phyloP scores from a whole-genome alignment of 2,888 invertebrate species.

The Mesochorus sp. region DNA sequence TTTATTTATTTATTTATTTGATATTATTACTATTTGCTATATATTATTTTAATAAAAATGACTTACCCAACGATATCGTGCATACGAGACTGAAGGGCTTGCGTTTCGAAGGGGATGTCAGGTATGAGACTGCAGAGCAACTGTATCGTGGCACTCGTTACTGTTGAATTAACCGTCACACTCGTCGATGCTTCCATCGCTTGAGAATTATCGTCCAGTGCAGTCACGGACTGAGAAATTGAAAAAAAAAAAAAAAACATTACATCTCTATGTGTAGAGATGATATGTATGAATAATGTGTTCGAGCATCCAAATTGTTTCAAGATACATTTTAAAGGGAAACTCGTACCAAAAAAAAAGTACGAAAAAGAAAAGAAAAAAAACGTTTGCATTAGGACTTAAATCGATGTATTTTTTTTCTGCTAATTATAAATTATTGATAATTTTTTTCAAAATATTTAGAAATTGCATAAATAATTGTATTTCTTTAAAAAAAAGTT shows the following conservation, averaged over 20 bases:
- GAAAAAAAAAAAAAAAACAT: constrained; percentile 33
- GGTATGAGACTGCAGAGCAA: constrained; percentile 83
- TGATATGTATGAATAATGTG: no score
- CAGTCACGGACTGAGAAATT: constrained; percentile 72
- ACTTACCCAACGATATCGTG: constrained; percentile 85
- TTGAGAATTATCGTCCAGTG: constrained; percentile 76
- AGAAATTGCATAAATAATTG: no score
- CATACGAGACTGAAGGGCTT: constrained; percentile 80
- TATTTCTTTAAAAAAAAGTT: no score
- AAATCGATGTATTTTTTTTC: background rate
- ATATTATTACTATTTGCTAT: background rate
- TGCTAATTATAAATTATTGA: constrained; percentile 25
- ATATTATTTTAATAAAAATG: background rate
- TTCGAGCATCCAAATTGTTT: no score
- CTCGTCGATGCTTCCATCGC: constrained; percentile 74
- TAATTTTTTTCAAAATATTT: no score
- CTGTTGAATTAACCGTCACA: constrained; percentile 78
- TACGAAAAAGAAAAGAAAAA: no score
- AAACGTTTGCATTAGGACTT: no score
- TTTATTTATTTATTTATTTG: background rate
- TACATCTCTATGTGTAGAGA: no score
- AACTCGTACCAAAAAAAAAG: no score
- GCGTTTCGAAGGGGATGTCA: constrained; percentile 82
- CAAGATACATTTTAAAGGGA: no score
- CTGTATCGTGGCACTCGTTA: constrained; percentile 83